Evolutionary conservation across 2,113 vertebrate genomes (phyloP), one percentile per base, ranked within the genome.

Genomic region (Acanthisitta chloris): DNA sequence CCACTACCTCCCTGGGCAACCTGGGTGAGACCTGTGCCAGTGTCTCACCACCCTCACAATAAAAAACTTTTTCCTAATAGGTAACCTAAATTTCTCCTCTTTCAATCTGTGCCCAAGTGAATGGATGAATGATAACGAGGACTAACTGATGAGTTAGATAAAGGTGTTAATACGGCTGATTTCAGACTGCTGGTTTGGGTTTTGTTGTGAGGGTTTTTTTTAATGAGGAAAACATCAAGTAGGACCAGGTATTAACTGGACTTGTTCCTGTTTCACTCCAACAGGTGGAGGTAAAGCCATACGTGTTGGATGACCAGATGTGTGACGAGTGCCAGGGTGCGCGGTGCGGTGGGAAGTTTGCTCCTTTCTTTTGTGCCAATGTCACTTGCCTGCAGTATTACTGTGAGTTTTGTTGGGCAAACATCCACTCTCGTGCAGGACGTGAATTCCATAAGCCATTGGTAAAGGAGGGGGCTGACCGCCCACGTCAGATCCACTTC

Each of bases 341-440:
- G 2, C 99, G 99, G 89, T 99, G 99, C 14, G 99, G 99, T 48
- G 99, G 99, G 25, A 99, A 99, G 94, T 99, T 99, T 48, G 99
- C 99, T 76, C 99, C 99, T 78, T 99, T 99, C 95, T 99, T 99
- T 94, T 99, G 99, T 98, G 99, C 99, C 97, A 99, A 99, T 88
- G 99, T 99, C 98, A 99, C 99, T 98, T 99, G 99, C 97, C 99
- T 99, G 98, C 99, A 99, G 98, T 99, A 99, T 98, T 99, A 99
- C 98, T 99, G 99, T 95, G 99, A 99, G 97, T 99, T 99, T 97
- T 99, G 99, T 98, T 99, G 99, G 99, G 99, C 99, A 94, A 99
- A 99, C 94, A 99, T 99, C 98, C 99, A 99, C 98, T 99, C 99
- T 69, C 99, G 99, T 45, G 99, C 99, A 55, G 99, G 99, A 48